Conservation (phyloP, 2,113 vertebrate genomes). For the Accipiter cooperii region DNA sequence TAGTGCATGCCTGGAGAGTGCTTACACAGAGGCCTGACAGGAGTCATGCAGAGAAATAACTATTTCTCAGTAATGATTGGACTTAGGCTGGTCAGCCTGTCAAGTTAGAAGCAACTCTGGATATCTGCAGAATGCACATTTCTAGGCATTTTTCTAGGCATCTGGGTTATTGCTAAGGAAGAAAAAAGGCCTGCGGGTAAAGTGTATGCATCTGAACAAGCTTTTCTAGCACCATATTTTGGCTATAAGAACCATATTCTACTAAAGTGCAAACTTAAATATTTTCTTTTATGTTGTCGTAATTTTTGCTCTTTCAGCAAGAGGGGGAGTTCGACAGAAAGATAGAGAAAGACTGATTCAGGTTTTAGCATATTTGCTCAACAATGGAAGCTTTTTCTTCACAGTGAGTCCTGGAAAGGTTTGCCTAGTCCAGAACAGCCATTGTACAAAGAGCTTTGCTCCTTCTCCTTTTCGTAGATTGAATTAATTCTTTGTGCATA, state of each 20-base stretch:
- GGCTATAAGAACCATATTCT: not conserved
- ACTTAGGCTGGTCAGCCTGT: not conserved
- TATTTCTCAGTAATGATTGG: not conserved
- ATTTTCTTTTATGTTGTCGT: not conserved
- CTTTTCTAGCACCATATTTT: not conserved
- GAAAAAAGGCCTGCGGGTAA: not conserved
- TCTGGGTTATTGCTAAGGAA: not conserved
- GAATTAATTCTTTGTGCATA: not conserved
- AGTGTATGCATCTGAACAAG: not conserved
- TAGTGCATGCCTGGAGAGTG: not conserved
- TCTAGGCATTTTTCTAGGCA: not conserved
- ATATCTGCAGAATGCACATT: not conserved
- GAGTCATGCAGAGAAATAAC: not conserved
- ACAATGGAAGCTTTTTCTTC: not conserved
- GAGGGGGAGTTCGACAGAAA: not conserved
- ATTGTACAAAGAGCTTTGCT: not conserved
- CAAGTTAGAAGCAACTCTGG: not conserved
- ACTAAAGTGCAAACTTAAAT: not conserved
- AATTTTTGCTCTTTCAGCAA: not conserved
- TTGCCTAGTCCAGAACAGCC: not conserved
- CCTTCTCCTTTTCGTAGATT: not conserved
- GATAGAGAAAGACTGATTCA: not conserved
- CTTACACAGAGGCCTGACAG: not conserved
- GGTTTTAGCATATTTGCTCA: not conserved
- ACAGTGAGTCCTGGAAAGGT: not conserved